A percentile compares a stretch with the other conserved stretches of the same genome.
phyloP scores from a whole-genome alignment of 2,888 invertebrate species.

The Romanomermis culicivorax region DNA sequence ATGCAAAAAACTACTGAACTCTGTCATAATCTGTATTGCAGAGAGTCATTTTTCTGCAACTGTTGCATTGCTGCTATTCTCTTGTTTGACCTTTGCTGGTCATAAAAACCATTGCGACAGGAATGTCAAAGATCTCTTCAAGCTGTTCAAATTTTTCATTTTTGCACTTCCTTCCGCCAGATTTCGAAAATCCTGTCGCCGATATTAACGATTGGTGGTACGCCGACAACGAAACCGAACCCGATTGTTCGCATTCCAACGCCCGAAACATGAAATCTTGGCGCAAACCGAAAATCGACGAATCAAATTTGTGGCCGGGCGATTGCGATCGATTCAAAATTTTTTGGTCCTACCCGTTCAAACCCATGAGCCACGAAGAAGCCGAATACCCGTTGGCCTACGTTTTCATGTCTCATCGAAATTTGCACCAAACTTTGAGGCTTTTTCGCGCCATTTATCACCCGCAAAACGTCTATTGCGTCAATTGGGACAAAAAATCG shows the following conservation, averaged over 20 bases:
- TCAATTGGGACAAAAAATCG: background rate
- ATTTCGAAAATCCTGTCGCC: no score
- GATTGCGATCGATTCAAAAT: background rate
- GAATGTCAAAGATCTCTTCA: no score
- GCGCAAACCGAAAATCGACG: background rate
- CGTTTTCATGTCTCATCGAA: background rate
- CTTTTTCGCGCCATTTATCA: conserved; percentile 1
- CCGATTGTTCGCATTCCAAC: background rate
- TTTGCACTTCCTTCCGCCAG: no score
- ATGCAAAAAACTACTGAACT: no score
- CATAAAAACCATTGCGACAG: no score
- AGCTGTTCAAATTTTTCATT: no score
- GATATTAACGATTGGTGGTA: no score
- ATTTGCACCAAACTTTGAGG: conserved; percentile 1
- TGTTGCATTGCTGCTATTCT: no score
- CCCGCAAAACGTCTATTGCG: conserved; percentile 2
- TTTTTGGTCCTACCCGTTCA: background rate
- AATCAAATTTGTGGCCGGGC: background rate
- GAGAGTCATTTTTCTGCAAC: no score
- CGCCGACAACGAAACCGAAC: background rate
- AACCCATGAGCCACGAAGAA: background rate
- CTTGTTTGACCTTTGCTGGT: no score
- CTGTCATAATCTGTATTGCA: no score
- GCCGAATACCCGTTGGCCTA: conserved; percentile 1
- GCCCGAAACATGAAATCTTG: background rate